Evolutionary conservation across 1,140 invertebrate species (phyloP), one percentile per base, ranked within the genome.

Genomic region (Lordiphosa mommai): DNA sequence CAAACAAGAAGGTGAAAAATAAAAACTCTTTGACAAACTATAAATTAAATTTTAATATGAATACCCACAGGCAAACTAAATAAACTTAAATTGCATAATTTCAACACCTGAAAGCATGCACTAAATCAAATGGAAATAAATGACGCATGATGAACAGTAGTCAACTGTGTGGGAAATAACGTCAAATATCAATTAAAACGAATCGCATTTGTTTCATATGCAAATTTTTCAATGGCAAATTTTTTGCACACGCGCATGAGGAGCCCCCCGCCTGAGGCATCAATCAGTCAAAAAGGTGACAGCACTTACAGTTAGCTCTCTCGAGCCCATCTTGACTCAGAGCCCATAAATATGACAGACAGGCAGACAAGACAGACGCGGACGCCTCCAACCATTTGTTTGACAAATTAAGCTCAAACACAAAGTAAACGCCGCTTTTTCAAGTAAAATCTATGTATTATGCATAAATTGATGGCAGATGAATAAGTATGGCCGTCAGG

Each of bases 261-360:
- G 14, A 41, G 5, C n/a, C 20, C 20, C 49, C 4, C 37, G 52
- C 63, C 63, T 8, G 40, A 30, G 61, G 67, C 61, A 58, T 55
- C 68, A 77, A 79, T 77, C 68, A 77, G 68, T 79, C 72, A 79
- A 56, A 56, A 38, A 63, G 55, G 37, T 56, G 58, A 67, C 72
- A 52, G 48, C 67, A 61, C 55, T 66, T 61, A 59, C 41, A 72
- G 72, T 40, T 72, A 64, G 27, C 60, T 32, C 8, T 38, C 5
- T 38, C 5, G 34, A 38, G 14, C 12, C 14, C 23, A 27, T 27
- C 23, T 27, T 27, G 23, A 27, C 23, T 16, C 12, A 33, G 10
- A 52, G 20, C 34, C 65, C 53, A 53, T 41, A 63, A 63, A 57
- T 61, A 66, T 53, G 56, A 72, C 56, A 72, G 44, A 50, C 44